Evolutionary conservation across 2,888 invertebrate genomes (phyloP), one percentile per base, ranked within the genome.

Genomic region (Limnephilus marmoratus): DNA sequence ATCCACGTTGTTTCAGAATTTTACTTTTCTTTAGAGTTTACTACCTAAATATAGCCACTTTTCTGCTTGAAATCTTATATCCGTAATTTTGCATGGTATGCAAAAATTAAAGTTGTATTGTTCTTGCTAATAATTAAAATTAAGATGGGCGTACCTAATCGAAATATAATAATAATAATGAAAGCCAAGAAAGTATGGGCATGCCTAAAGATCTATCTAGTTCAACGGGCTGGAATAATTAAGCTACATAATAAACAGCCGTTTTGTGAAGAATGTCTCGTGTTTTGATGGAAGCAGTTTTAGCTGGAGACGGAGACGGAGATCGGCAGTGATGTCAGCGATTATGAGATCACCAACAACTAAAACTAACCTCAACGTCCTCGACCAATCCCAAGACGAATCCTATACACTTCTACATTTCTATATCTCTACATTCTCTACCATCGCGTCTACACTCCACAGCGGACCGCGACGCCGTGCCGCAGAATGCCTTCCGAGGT

Each of bases 271-370:
- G n/a, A 68, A 68, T 68, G 68, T 68, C 68, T 68, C 68, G 24
- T 68, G n/a, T 68, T 68, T 68, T 68, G 68, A n/a, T 68, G 9
- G 68, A 24, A 68, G 68, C n/a, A 68, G 68, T 45, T 45, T 68
- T 24, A 68, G 68, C 68, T 24, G 68, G 68, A 68, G 68, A 12
- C 1, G 12, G 45, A 68, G 68, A 12, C 1, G 12, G 45, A 68
- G 53, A 53, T 24, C 18, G 83, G 83, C 83, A 85, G 85, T 85
- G 85, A 85, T 85, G 85, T 85, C 85, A 85, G 85, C 85, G 85
- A 18, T 24, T 85, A 85, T 85, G 85, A 37, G 37, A 85, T 85
- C 85, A 31, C n/a, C 85, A 24, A 3, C 85, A 41, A 37, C 37
- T 85, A 85, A 85, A 85, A 85, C 34, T 85, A 85, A 85, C 24